These are phyloP conservation scores for Numenius arquata DNA, from an alignment of 2,113 vertebrate species.

Conservation along the genomic window DNA sequence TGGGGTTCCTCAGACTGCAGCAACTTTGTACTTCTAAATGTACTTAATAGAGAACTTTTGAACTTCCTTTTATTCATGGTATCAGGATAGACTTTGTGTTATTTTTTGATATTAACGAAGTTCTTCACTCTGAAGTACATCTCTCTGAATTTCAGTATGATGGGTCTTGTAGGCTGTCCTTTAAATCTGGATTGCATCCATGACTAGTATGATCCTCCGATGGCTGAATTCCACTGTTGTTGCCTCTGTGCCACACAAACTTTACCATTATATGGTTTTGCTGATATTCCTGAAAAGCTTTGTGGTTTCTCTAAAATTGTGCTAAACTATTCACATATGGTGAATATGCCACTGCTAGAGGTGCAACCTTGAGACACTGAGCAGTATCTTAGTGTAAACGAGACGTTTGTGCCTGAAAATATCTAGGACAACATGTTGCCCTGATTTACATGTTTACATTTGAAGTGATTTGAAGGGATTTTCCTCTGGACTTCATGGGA, in stretches of 20 bases:
- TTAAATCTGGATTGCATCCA: background rate
- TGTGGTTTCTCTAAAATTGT: background rate
- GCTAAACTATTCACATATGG: background rate
- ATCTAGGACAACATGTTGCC: background rate
- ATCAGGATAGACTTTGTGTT: background rate
- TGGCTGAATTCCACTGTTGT: background rate
- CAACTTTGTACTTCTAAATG: background rate
- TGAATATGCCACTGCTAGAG: background rate
- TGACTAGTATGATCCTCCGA: background rate
- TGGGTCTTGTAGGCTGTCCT: background rate
- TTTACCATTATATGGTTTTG: background rate
- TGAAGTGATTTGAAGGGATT: background rate
- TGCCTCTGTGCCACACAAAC: background rate
- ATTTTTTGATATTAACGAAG: background rate
- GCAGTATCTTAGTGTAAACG: background rate
- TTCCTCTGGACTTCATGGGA: background rate
- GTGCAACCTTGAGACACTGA: background rate
- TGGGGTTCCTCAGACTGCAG: background rate
- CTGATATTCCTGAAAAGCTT: background rate
- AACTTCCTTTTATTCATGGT: background rate
- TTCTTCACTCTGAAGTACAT: background rate
- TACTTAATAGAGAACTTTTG: background rate
- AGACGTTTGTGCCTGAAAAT: background rate
- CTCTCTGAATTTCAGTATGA: background rate
- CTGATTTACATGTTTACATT: background rate